A percentile compares a stretch with the other conserved stretches of the same genome.
Conservation (phyloP, 2,797 vertebrate species). For the Muscicapa striata region DNA sequence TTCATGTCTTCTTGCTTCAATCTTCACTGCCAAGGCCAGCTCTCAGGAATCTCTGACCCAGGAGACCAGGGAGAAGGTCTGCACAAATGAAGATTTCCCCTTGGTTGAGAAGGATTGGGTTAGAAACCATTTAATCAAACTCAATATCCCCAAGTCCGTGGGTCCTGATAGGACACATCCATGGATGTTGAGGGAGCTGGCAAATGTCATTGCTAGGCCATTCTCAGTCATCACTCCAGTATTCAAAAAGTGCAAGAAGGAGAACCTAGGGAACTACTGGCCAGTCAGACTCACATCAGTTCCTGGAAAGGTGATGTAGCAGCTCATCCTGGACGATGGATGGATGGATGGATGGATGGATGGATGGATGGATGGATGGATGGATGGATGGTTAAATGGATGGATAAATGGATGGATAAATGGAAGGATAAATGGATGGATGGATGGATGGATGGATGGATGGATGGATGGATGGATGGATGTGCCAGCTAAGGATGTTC, state of each 20-base stretch:
- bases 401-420: too few species aligned
- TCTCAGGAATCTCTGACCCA: not conserved
- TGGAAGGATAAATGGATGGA: too few species aligned
- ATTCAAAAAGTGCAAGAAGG: not conserved
- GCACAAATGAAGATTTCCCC: not conserved
- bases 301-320: not conserved
- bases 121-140: not conserved
- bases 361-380: too few species aligned
- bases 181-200: not conserved
- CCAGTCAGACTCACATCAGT: rapidly evolving
- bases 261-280: not conserved
- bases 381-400: too few species aligned
- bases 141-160: not conserved
- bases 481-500: not conserved
- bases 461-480: not conserved
- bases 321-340: not conserved
- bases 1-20: not conserved
- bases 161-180: not conserved
- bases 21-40: not conserved
- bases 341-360: not conserved
- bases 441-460: too few species aligned
- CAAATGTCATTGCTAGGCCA: not conserved
- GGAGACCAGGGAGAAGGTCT: not conserved
- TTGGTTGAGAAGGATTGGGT: not conserved
- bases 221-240: not conserved